phyloP scores from a whole-genome alignment of 2,113 vertebrate genomes.

The Phaethornis superciliosus region DNA sequence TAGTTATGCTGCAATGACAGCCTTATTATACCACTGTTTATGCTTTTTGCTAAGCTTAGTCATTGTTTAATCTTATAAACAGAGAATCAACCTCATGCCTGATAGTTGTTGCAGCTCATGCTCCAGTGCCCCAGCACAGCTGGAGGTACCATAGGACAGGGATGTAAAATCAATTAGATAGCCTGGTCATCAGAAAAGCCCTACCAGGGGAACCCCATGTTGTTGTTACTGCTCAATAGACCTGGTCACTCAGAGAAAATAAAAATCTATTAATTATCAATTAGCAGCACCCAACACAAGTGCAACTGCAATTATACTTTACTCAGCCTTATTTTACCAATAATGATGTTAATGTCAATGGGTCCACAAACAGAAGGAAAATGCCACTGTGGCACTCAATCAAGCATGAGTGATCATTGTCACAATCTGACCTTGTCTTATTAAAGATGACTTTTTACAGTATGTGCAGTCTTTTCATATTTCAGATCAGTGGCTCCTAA shows the following conservation, averaged over 20 bases:
- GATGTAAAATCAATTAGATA: neutral
- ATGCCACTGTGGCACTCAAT: neutral
- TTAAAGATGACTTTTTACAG: slow-evolving; percentile 4
- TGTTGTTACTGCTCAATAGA: neutral
- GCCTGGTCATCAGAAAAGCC: neutral
- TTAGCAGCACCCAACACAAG: neutral
- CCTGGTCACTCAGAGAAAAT: neutral
- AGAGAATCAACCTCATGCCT: neutral
- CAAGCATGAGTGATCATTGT: neutral
- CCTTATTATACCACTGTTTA: slow-evolving; percentile 30
- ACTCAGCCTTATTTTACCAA: neutral
- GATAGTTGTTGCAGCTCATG: neutral
- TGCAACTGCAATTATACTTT: neutral
- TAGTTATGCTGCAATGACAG: slow-evolving; percentile 17
- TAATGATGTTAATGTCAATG: neutral
- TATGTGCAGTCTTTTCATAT: neutral
- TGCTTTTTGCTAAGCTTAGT: slow-evolving; percentile 37
- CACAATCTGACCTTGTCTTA: neutral
- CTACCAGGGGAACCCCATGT: neutral
- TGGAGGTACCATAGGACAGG: neutral
- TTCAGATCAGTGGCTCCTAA: neutral
- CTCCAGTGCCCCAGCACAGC: neutral
- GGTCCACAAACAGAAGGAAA: neutral
- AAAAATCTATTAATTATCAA: neutral
- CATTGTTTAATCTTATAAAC: slow-evolving; percentile 55